Evolutionary conservation across 2,888 invertebrate species (phyloP).

Genomic region (Lepeophtheirus nordmannii): DNA sequence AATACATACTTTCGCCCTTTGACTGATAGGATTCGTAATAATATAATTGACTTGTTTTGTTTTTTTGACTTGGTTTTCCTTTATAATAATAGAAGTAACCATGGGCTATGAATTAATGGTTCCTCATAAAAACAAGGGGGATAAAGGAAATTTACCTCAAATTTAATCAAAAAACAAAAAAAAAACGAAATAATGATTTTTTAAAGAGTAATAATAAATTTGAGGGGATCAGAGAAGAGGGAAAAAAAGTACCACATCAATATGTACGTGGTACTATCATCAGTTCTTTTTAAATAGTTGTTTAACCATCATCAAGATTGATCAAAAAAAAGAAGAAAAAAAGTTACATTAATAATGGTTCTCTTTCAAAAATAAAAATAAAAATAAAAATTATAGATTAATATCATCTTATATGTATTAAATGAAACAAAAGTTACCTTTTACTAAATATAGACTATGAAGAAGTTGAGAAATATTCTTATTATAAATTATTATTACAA

Average conservation of each 20-base stretch:
- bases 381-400: not conserved
- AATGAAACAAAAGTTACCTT: not conserved
- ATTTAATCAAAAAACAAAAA: too few relatives aligned
- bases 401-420: not conserved
- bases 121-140: too few relatives aligned
- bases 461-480: not conserved
- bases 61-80: too few relatives aligned
- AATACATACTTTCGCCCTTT: too few relatives aligned
- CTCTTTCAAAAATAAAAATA: not conserved
- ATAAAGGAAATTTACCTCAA: too few relatives aligned
- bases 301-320: conserved; percentile 8
- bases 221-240: not conserved
- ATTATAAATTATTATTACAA: conserved; percentile 2
- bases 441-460: not conserved
- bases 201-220: not conserved
- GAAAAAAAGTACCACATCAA: not conserved
- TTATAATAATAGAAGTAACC: too few relatives aligned
- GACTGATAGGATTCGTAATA: too few relatives aligned
- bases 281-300: not conserved
- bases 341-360: not conserved
- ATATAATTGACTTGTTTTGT: too few relatives aligned
- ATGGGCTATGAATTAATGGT: too few relatives aligned
- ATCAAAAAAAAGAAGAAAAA: too few relatives aligned
- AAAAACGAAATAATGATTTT: too few relatives aligned
- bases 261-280: not conserved